A percentile compares a stretch with the other conserved stretches of the same genome.
phyloP scores from a whole-genome alignment of 1,140 invertebrate genomes.

The Pogonus chalceus region DNA sequence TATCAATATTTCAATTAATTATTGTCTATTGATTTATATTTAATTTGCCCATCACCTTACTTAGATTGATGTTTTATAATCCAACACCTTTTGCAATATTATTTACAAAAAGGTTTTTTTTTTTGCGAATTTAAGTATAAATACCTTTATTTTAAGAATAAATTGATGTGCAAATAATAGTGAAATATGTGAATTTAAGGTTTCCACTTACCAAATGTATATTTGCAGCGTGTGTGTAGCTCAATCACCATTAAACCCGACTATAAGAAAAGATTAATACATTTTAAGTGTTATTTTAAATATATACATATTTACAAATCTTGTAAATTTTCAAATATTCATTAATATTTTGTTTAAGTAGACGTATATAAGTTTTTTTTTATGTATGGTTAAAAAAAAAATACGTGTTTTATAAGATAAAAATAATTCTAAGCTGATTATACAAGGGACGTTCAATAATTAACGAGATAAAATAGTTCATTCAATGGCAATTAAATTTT shows the following conservation, averaged over 20 bases:
- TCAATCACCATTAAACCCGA: constrained; percentile 22
- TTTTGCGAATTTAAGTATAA: background rate
- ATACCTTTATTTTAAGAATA: background rate
- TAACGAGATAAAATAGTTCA: no score
- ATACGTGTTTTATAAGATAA: no score
- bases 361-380: background rate
- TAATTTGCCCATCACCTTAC: no score
- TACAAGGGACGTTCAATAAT: no score
- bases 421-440: no score
- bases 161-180: constrained; percentile 1
- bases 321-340: background rate
- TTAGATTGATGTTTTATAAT: no score
- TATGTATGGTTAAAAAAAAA: background rate
- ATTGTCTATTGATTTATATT: constrained; percentile 2
- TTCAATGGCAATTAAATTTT: no score
- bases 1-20: background rate
- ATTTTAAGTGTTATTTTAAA: constrained; percentile 17
- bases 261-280: constrained; percentile 28
- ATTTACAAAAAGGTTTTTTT: background rate
- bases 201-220: constrained; percentile 9
- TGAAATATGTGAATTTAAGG: background rate
- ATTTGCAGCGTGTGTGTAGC: background rate
- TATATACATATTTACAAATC: constrained; percentile 11
- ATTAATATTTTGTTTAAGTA: background rate
- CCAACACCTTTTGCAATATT: no score